phyloP scores from a whole-genome alignment of 2,888 invertebrate species.

The Pyrocoelia pectoralis region DNA sequence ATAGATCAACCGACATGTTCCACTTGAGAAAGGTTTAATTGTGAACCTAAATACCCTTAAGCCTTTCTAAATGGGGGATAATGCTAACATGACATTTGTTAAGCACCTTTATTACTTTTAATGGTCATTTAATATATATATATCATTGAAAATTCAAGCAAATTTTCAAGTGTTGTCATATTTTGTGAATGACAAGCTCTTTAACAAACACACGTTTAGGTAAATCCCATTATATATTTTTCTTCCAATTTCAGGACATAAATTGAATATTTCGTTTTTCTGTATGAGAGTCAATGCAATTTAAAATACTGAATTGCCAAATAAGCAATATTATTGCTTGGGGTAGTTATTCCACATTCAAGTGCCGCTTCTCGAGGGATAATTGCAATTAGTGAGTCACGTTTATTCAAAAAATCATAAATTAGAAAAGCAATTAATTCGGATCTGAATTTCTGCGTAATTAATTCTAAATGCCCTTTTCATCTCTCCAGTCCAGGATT shows the following conservation, averaged over 20 bases:
- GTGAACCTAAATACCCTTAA: slow-evolving; percentile 44
- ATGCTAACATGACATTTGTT: slow-evolving; percentile 45
- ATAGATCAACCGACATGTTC: slow-evolving; percentile 41
- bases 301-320: neutral
- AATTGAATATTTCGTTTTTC: neutral
- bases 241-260: neutral
- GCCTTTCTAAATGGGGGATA: slow-evolving; percentile 45
- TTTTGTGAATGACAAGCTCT: neutral
- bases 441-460: slow-evolving; percentile 36
- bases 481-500: slow-evolving; percentile 22
- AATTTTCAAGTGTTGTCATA: neutral
- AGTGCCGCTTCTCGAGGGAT: slow-evolving; percentile 6
- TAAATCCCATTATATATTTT: neutral
- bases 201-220: neutral
- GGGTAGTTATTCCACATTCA: neutral
- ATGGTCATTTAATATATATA: slow-evolving; percentile 1
- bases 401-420: slow-evolving; percentile 36
- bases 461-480: slow-evolving; percentile 37
- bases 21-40: slow-evolving; percentile 45
- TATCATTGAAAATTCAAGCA: neutral
- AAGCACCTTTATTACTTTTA: slow-evolving; percentile 23
- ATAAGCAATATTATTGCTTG: neutral
- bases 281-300: neutral
- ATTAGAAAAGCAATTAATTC: slow-evolving; percentile 40
- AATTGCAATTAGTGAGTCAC: slow-evolving; percentile 34